Percentiles rank a stretch among this genome's conserved stretches.
Evolutionary conservation across 2,888 invertebrate species (phyloP).

Genomic region (Lampropteryx suffumata): DNA sequence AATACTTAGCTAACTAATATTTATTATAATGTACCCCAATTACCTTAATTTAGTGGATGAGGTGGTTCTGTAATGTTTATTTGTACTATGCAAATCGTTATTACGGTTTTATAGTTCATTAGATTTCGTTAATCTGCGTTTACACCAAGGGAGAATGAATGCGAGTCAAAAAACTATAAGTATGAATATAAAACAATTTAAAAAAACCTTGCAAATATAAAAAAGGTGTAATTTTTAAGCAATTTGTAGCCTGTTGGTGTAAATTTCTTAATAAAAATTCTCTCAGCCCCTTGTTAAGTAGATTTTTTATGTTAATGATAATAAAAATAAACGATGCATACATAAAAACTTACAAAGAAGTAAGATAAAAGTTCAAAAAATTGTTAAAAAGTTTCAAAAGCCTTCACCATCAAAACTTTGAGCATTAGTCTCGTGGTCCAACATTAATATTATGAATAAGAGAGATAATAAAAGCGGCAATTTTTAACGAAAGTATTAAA

Average conservation of each 20-base stretch:
- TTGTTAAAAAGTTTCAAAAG: background rate
- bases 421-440: slow-evolving; percentile 21
- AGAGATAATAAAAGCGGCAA: slow-evolving; percentile 23
- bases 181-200: too few relatives aligned
- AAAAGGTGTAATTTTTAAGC: too few relatives aligned
- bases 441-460: slow-evolving; percentile 27
- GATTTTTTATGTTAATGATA: background rate
- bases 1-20: background rate
- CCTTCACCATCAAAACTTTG: slow-evolving; percentile 22
- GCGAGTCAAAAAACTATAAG: too few relatives aligned
- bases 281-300: background rate
- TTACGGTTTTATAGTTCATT: too few relatives aligned
- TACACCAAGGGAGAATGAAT: too few relatives aligned
- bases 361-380: too few relatives aligned
- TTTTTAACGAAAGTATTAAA: slow-evolving; percentile 36
- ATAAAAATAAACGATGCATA: too few relatives aligned
- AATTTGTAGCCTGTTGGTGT: too few relatives aligned
- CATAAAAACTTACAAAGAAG: too few relatives aligned
- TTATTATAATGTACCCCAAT: background rate
- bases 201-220: too few relatives aligned
- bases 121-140: too few relatives aligned
- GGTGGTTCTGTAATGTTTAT: background rate
- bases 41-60: background rate
- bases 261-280: background rate
- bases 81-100: background rate